These are phyloP conservation scores for Penaeus vannamei DNA, from an alignment of 1,140 invertebrate genomes.

Conservation along the genomic window DNA sequence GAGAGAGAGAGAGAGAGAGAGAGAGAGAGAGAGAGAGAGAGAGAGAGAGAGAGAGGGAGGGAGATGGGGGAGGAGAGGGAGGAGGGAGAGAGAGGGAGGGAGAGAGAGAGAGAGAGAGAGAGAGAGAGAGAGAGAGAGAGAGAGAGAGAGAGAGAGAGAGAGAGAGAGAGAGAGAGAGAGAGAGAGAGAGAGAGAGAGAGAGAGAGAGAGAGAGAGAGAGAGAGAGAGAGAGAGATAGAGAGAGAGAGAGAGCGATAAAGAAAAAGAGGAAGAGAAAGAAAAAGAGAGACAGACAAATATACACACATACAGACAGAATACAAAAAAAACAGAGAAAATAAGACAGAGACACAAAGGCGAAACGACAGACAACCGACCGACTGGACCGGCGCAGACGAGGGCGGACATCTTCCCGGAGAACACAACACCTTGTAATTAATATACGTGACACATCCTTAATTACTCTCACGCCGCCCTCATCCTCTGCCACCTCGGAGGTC, in stretches of 20 bases:
- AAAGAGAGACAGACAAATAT: neutral
- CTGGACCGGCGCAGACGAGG: no score
- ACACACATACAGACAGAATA: neutral
- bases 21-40: no score
- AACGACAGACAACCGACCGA: neutral
- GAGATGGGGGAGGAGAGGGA: no score
- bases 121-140: neutral
- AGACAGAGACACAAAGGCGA: neutral
- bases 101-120: no score
- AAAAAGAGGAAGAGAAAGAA: neutral
- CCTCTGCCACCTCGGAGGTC: no score
- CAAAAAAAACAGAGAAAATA: neutral
- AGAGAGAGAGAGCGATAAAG: neutral
- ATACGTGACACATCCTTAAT: no score
- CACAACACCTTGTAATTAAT: no score
- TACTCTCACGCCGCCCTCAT: no score
- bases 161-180: no score
- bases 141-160: neutral
- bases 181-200: neutral
- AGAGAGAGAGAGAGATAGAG: neutral
- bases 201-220: constrained; percentile 5
- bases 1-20: neutral
- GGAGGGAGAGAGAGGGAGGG: no score
- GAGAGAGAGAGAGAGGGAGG: no score
- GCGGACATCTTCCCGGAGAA: no score